Base-by-base conservation (phyloP, 23 tunicate species). In the Diplosoma virens region DNA sequence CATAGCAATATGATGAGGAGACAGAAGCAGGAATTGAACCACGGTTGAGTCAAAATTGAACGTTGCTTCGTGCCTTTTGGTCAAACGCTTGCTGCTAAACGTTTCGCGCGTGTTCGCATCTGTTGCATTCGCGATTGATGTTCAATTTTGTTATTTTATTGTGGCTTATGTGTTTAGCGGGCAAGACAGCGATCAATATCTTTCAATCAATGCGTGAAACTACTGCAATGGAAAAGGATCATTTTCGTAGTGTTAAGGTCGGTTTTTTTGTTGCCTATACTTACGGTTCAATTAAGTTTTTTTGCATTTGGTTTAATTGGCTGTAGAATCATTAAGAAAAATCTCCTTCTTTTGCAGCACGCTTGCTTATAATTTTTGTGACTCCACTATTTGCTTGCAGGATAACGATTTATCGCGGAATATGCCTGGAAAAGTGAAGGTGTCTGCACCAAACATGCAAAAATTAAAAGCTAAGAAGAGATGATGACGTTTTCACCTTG, bases 401-500 rank as follows among this genome's bases (percentile, higher is more conserved):
- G 98, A 94, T 58, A 75, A 94, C 37, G 98, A 94, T 50, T 50
- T 94, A 37, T 78, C 98, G 9, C 67, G 85, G 24, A 88, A 88
- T 60, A 87, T 94, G 74, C 98, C 98, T 18, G 98, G 98, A 22
- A 94, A 94, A 82, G 86, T 94, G 17, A 94, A 94, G 66, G 82
- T 94, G 5, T 87, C 98, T 30, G 90, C 94, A 14, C 90, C 93
- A 0, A 82, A 87, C 52, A 33, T 85, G 53, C 84, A 80, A 71
- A 76, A 65, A 53, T 52, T 58, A 32, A 82, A 73, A 37, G 46
- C 65, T 29, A 94, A 94, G 71, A 61, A 61, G 18, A 61, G 21
- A 29, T 61, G n/a, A 61, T n/a, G n/a, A n/a, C n/a, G n/a, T n/a
- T n/a, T n/a, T n/a, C n/a, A n/a, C n/a, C n/a, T n/a, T n/a, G n/a